A percentile compares a stretch with the other conserved stretches of the same genome.
These are phyloP conservation scores for Drosophila subpulchrella DNA, from an alignment of 1,140 invertebrate genomes.

Conservation along the genomic window DNA sequence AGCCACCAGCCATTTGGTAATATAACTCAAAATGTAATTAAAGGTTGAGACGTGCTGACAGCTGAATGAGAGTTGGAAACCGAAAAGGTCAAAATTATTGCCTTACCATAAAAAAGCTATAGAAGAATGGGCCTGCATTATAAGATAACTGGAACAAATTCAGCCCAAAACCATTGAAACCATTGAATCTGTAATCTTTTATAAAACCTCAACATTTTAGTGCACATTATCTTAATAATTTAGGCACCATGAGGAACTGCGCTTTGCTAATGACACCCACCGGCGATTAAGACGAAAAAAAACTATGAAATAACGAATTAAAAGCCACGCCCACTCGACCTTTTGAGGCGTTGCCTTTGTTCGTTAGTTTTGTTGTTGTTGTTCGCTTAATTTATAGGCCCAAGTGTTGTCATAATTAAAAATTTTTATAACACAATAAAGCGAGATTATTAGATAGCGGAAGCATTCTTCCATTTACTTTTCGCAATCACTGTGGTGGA, in stretches of 20 bases:
- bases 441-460: slow-evolving; percentile 31
- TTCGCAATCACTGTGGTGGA: slow-evolving; percentile 57
- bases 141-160: slow-evolving; percentile 22
- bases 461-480: slow-evolving; percentile 44
- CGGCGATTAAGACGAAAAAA: slow-evolving; percentile 45
- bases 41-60: slow-evolving; percentile 32
- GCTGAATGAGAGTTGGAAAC: slow-evolving; percentile 38
- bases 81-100: slow-evolving; percentile 15
- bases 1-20: neutral
- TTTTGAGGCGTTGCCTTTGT: slow-evolving; percentile 48
- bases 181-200: slow-evolving; percentile 12
- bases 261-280: slow-evolving; percentile 48
- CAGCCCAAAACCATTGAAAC: neutral
- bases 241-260: slow-evolving; percentile 59
- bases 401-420: slow-evolving; percentile 62
- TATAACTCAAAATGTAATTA: slow-evolving; percentile 45
- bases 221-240: slow-evolving; percentile 39
- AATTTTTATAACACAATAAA: slow-evolving; percentile 29
- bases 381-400: slow-evolving; percentile 58
- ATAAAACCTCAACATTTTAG: slow-evolving; percentile 1
- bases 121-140: slow-evolving; percentile 12
- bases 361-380: neutral
- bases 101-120: slow-evolving; percentile 4
- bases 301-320: slow-evolving; percentile 35
- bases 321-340: slow-evolving; percentile 59